Conservation (phyloP, 2,888 invertebrate genomes). For the Eupithecia exiguata region DNA sequence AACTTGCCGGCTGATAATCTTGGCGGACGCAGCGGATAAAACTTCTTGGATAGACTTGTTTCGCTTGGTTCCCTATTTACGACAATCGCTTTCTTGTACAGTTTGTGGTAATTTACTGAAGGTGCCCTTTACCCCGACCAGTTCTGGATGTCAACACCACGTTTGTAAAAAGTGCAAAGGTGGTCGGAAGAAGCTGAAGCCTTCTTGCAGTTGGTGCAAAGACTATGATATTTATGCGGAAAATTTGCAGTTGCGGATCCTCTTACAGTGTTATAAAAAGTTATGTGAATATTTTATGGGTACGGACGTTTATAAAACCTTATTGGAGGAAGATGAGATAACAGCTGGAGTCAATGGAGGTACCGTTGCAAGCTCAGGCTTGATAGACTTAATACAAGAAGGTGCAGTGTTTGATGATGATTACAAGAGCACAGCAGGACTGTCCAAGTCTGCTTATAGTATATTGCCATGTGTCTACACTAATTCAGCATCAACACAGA, state of each 20-base stretch:
- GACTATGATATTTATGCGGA: conserved; percentile 92
- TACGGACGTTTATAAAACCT: conserved; percentile 87
- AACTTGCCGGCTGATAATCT: conserved; percentile 90
- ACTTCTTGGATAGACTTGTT: conserved; percentile 92
- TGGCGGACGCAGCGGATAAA: conserved; percentile 88
- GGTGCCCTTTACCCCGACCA: conserved; percentile 91
- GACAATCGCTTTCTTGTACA: conserved; percentile 94
- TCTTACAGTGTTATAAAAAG: conserved; percentile 94
- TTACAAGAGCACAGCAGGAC: conserved; percentile 88
- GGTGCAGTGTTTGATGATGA: conserved; percentile 91
- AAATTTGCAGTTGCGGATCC: conserved; percentile 90
- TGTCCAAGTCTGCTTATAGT: conserved; percentile 89
- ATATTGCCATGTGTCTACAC: conserved; percentile 89
- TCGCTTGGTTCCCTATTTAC: conserved; percentile 91
- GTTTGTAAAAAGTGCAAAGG: conserved; percentile 93
- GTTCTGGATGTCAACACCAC: conserved; percentile 93
- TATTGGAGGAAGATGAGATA: conserved; percentile 82
- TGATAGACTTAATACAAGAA: conserved; percentile 90
- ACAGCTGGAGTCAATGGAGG: conserved; percentile 80
- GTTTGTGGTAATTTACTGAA: conserved; percentile 93
- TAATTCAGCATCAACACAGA: conserved; percentile 83
- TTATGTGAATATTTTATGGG: conserved; percentile 92
- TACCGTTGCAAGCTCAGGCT: conserved; percentile 82
- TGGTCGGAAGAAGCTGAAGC: conserved; percentile 92
- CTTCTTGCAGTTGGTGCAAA: conserved; percentile 93